These are phyloP conservation scores for cattle (Bos taurus) DNA, from an alignment of 2,113 vertebrate species.

Conservation along the genomic window DNA sequence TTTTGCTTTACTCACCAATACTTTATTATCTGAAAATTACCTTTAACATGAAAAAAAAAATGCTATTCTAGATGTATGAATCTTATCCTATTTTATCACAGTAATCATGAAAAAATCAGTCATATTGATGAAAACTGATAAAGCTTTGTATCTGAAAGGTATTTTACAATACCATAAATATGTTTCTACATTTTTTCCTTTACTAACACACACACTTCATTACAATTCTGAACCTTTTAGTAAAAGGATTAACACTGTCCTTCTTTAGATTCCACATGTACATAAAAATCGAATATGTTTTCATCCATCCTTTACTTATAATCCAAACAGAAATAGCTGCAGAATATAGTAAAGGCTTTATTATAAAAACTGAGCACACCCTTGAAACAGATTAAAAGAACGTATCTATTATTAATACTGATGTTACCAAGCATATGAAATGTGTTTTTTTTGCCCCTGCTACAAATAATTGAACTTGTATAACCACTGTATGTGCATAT, in stretches of 20 bases:
- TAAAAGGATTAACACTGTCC: neutral
- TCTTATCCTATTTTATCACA: neutral
- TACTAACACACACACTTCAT: neutral
- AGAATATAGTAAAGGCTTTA: constrained; percentile 26
- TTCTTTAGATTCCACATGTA: constrained; percentile 8
- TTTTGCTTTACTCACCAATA: neutral
- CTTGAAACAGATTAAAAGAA: constrained; percentile 64
- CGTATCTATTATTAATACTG: constrained; percentile 67
- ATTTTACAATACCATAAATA: neutral
- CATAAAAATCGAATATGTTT: constrained; percentile 42
- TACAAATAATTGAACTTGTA: constrained; percentile 64
- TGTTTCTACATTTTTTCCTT: neutral
- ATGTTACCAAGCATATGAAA: constrained; percentile 66
- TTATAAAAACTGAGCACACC: constrained; percentile 44
- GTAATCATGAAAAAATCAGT: neutral
- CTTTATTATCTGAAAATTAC: neutral
- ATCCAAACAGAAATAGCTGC: constrained; percentile 18
- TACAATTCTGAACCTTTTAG: constrained; percentile 19
- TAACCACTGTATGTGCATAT: constrained; percentile 49
- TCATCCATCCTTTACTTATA: neutral
- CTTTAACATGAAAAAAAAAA: neutral
- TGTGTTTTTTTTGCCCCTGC: constrained; percentile 54
- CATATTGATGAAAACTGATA: neutral
- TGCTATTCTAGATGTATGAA: neutral
- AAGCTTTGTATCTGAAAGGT: neutral